Evolutionary conservation across 2,888 invertebrate species (phyloP), one percentile per base, ranked within the genome.

Genomic region (Rhaphigaster nebulosa): DNA sequence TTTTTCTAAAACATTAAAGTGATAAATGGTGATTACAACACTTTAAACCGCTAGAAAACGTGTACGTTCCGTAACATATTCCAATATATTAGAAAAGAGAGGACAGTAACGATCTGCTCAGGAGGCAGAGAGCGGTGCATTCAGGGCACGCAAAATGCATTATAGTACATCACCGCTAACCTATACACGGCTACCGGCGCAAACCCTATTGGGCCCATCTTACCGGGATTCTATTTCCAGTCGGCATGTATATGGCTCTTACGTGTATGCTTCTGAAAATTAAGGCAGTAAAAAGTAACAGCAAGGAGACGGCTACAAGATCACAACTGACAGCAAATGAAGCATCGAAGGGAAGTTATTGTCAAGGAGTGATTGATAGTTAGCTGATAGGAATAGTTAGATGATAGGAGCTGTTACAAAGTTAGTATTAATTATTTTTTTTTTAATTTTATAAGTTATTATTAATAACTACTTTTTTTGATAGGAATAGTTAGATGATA

Each of bases 121-220:
- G 45, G 15, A 10, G n/a, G 41, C 13, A 26, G 41, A 18, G 80
- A 65, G 41, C n/a, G 84, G 84, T 84, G 84, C 84, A 84, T 45
- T 84, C 84, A 50, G 45, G 15, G 84, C 84, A 84, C 84, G 84
- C 84, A 84, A n/a, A 41, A 50, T 84, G 84, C 84, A 84, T 84
- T 84, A 84, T 50, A 45, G 13, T 84, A 45, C 84, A 84, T 84
- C 84, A 84, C 45, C 1, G 84, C 41, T 45, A 45, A 84, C 84
- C 45, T 84, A 84, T 84, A 84, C 84, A 41, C 41, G 84, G 84
- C 84, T 84, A 1, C 84, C 41, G 84, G 12, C 26, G 2, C 38
- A 1, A 26, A 45, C 26, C 12, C 45, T 80, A 18, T 45, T 2
- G 80, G 80, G 41, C 26, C 45, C 84, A 50, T 84, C 84, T 45